phyloP scores from a whole-genome alignment of 2,888 invertebrate species.

The Cataglyphis albicans region DNA sequence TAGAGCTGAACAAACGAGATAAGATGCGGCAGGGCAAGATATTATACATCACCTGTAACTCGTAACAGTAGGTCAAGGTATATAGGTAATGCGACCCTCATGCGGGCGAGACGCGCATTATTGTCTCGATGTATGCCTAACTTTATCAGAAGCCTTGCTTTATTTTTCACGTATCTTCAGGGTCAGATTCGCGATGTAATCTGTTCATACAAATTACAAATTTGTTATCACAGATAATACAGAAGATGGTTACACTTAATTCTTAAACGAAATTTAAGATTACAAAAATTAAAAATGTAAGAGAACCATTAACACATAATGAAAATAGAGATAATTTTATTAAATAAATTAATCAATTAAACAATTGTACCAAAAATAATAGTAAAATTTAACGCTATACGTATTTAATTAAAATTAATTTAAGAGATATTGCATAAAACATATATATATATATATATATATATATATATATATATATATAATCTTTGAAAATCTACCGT shows the following conservation, averaged over 20 bases:
- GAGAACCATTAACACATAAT: background rate
- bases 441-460: background rate
- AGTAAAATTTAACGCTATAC: background rate
- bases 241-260: background rate
- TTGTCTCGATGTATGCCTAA: constrained; percentile 78
- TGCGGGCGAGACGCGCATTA: constrained; percentile 82
- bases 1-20: constrained; percentile 70
- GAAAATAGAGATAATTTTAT: background rate
- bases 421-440: too few species aligned
- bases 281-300: background rate
- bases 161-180: constrained; percentile 73
- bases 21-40: constrained; percentile 69
- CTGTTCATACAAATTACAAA: constrained; percentile 57
- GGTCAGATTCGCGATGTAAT: constrained; percentile 72
- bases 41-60: constrained; percentile 79
- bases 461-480: background rate
- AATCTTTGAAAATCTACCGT: background rate
- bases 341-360: background rate
- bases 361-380: background rate
- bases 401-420: background rate
- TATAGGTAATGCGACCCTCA: constrained; percentile 85
- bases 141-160: constrained; percentile 81
- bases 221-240: background rate
- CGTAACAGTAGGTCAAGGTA: constrained; percentile 85
- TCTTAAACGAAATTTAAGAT: background rate